phyloP scores from a whole-genome alignment of 2,797 vertebrate genomes.

The Pristis pectinata region DNA sequence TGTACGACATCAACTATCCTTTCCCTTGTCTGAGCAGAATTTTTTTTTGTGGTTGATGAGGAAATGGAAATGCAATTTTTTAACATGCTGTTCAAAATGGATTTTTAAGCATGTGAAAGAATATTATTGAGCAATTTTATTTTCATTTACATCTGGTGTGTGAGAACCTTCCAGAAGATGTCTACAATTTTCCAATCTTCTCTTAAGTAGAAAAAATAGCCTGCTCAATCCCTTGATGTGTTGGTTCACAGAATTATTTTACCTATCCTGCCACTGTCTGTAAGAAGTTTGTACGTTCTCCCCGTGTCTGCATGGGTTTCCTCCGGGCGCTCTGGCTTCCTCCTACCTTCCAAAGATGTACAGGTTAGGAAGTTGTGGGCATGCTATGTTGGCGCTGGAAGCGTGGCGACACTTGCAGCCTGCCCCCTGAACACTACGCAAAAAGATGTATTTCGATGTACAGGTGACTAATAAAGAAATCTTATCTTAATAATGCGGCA shows the following conservation, averaged over 20 bases:
- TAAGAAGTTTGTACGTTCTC: too few relatives aligned
- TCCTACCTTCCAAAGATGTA: too few relatives aligned
- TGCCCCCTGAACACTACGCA: too few relatives aligned
- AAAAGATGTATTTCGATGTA: too few relatives aligned
- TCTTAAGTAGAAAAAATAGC: background rate
- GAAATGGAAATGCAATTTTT: background rate
- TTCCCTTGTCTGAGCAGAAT: background rate
- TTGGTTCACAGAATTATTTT: background rate
- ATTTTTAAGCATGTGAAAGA: background rate
- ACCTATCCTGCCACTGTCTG: too few relatives aligned
- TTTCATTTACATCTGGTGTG: background rate
- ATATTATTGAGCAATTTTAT: background rate
- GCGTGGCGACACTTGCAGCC: too few relatives aligned
- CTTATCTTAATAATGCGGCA: background rate
- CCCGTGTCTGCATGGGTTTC: too few relatives aligned
- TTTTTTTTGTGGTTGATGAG: background rate
- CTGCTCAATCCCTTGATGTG: background rate
- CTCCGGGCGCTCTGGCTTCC: too few relatives aligned
- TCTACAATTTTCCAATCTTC: background rate
- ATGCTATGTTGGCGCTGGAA: too few relatives aligned
- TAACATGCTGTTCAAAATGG: background rate
- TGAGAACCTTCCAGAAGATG: background rate
- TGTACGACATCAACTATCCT: background rate
- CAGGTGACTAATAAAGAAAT: too few relatives aligned
- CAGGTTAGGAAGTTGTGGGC: too few relatives aligned